Percentiles rank a stretch among this genome's conserved stretches.
Evolutionary conservation across 2,113 vertebrate species (phyloP).

Genomic region (Amphilophus citrinellus): DNA sequence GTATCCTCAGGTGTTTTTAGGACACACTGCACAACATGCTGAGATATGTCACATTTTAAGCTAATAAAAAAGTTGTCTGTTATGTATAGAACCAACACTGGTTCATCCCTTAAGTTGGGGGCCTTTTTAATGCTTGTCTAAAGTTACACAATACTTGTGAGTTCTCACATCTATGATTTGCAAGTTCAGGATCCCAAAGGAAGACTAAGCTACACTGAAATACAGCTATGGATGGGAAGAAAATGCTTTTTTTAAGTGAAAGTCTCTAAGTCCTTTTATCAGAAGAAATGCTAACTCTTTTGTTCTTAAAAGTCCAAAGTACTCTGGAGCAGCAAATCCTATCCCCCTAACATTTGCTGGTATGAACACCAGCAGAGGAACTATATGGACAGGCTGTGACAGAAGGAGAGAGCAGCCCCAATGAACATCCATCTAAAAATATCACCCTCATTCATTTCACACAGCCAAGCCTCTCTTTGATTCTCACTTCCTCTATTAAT

Average conservation of each 20-base stretch:
- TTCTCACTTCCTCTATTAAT: constrained; percentile 31
- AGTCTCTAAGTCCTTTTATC: neutral
- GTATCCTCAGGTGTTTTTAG: too few relatives aligned
- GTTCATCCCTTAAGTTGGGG: too few relatives aligned
- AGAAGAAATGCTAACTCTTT: neutral
- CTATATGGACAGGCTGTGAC: neutral
- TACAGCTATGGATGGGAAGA: neutral
- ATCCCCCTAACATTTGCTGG: neutral
- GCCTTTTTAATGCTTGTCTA: too few relatives aligned
- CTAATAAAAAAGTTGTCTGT: too few relatives aligned
- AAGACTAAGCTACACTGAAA: neutral
- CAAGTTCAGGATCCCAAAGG: neutral
- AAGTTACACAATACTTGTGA: neutral
- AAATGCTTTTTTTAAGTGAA: neutral
- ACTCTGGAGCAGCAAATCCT: neutral
- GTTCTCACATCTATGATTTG: neutral
- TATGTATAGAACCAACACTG: too few relatives aligned
- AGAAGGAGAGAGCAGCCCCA: neutral
- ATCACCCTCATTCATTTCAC: constrained; percentile 36
- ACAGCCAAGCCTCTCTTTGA: constrained; percentile 24
- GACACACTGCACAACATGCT: too few relatives aligned
- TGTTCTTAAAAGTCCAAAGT: neutral
- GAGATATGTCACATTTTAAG: too few relatives aligned
- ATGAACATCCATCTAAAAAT: constrained; percentile 46
- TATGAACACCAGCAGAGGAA: neutral